phyloP scores from a whole-genome alignment of 1,140 invertebrate species.

The Oncopodura yosiiana region DNA sequence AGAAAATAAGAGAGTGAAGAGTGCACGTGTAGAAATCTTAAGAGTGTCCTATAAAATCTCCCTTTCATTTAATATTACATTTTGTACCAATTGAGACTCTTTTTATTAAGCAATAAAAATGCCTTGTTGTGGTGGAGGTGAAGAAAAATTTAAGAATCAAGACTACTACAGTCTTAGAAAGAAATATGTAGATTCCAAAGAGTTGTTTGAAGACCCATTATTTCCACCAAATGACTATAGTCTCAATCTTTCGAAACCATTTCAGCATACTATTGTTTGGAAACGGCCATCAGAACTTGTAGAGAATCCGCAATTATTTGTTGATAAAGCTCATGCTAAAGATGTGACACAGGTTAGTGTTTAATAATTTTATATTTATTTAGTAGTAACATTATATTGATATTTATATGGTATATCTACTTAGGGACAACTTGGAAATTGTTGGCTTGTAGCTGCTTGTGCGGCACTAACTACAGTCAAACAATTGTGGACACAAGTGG shows the following conservation, averaged over 20 bases:
- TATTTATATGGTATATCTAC: too few species aligned
- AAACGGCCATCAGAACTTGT: slow-evolving; percentile 43
- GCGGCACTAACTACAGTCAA: slow-evolving; percentile 50
- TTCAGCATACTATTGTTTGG: slow-evolving; percentile 26
- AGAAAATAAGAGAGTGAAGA: too few species aligned
- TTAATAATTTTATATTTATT: too few species aligned
- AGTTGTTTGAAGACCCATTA: slow-evolving; percentile 43
- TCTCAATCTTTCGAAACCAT: slow-evolving; percentile 19
- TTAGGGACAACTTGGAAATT: slow-evolving; percentile 52
- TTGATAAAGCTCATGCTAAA: slow-evolving; percentile 52
- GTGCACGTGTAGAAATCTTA: too few species aligned
- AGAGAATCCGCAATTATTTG: slow-evolving; percentile 48
- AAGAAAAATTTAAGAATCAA: slow-evolving; percentile 26
- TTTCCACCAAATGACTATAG: slow-evolving; percentile 41
- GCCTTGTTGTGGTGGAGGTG: not conserved
- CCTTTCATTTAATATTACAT: too few species aligned
- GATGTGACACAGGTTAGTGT: slow-evolving; percentile 58
- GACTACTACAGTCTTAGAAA: slow-evolving; percentile 16
- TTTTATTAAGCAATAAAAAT: not conserved
- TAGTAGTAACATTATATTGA: too few species aligned
- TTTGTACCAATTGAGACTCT: too few species aligned
- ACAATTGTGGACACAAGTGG: slow-evolving; percentile 27
- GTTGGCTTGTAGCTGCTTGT: slow-evolving; percentile 55
- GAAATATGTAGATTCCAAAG: slow-evolving; percentile 24
- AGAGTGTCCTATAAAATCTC: too few species aligned